Percentiles rank a stretch among this genome's conserved stretches.
phyloP scores from a whole-genome alignment of 2,797 vertebrate genomes.

The Zalophus californianus region DNA sequence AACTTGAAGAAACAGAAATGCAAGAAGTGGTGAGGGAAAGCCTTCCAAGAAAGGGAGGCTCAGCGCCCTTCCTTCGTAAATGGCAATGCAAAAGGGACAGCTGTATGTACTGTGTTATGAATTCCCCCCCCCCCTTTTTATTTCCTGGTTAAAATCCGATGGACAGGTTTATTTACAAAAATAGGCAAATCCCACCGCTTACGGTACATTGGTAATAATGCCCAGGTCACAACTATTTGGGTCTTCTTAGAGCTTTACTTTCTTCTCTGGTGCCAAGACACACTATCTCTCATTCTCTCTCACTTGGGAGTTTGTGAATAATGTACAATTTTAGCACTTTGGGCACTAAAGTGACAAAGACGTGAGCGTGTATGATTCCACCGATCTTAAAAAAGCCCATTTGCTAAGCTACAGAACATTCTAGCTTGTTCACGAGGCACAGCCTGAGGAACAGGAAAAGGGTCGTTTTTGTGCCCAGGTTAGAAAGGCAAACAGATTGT shows the following conservation, averaged over 20 bases:
- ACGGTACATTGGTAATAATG: neutral
- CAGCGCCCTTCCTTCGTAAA: neutral
- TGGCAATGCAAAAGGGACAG: neutral
- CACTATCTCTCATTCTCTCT: neutral
- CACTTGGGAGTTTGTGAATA: constrained; percentile 44
- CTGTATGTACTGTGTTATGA: neutral
- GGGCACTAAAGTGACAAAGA: constrained; percentile 63
- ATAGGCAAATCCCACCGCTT: neutral
- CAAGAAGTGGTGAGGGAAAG: neutral
- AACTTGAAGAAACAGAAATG: constrained; percentile 54
- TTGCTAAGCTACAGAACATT: constrained; percentile 41
- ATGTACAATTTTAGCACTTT: constrained; percentile 69
- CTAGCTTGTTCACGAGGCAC: neutral
- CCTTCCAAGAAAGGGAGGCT: neutral
- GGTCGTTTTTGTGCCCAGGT: neutral
- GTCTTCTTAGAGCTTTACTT: neutral
- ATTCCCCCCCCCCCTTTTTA: neutral
- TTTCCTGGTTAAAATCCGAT: constrained; percentile 9
- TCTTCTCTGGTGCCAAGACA: constrained; percentile 2
- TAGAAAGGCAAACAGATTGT: constrained; percentile 56
- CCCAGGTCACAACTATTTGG: neutral
- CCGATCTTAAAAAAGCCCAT: constrained; percentile 68
- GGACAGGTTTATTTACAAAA: neutral
- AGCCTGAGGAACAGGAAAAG: neutral
- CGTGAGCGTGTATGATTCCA: neutral